Base-by-base conservation (phyloP, 37 sponge, comb jelly and placozoan species). In the Agelas oroides region DNA sequence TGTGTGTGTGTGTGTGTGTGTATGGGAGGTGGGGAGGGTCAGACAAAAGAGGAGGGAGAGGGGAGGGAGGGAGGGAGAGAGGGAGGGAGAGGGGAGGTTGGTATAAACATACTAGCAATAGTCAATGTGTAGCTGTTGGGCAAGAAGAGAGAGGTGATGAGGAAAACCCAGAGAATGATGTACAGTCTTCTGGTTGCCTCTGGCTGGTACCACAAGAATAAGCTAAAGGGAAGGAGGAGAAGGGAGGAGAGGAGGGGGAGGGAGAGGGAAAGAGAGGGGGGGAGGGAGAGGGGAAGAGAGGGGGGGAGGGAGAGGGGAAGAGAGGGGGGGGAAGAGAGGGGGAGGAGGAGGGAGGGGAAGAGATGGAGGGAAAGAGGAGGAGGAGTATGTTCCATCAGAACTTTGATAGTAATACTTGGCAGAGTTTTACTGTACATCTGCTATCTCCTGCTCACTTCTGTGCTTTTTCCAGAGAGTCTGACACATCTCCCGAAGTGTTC, bases 391-490 rank as follows among this genome's bases (percentile, higher is more conserved):
- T 46, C 46, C 46, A 46, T 8, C 8, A 3, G 6, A 3, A 46
- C 46, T 46, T 46, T 8, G 46, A 46, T 8, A 46, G 46, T 46
- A 46, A 46, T 8, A 46, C n/a, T n/a, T n/a, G n/a, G n/a, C n/a
- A n/a, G n/a, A n/a, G n/a, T n/a, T n/a, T n/a, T n/a, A n/a, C n/a
- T n/a, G n/a, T n/a, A n/a, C n/a, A n/a, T n/a, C n/a, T n/a, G n/a
- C n/a, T n/a, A n/a, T n/a, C n/a, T n/a, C n/a, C n/a, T 60, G 53
- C 94, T 76, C 39, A 94, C 94, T 94, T 94, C 40, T 74, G 52
- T 11, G 57, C 24, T 76, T 94, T 94, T 84, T 94, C 94, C 52
- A 94, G 35, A 25, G 65, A 30, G 72, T 94, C 76, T 23, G 91
- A 75, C 8, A 61, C 77, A 1, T 56, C 16, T 17, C 32, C 88